A percentile compares a stretch with the other conserved stretches of the same genome.
Conservation (phyloP, 1,140 invertebrate species). For the Drosophila willistoni region DNA sequence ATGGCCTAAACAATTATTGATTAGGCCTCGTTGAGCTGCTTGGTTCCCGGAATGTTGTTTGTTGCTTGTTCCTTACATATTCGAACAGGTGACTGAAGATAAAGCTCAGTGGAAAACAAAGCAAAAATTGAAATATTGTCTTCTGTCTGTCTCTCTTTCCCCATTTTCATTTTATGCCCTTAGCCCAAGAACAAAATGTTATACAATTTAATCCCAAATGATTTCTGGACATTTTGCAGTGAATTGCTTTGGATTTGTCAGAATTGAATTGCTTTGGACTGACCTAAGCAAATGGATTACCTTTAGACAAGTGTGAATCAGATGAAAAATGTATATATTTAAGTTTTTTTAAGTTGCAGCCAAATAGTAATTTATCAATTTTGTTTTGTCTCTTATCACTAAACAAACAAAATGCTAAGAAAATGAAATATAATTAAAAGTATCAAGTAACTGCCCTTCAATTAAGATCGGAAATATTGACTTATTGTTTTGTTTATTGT, state of each 20-base stretch:
- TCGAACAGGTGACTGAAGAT: background rate
- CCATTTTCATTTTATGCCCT: too few relatives aligned
- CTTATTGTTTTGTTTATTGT: background rate
- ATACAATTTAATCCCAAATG: background rate
- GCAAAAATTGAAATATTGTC: background rate
- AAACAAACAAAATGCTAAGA: background rate
- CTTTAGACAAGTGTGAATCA: too few relatives aligned
- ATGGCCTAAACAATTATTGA: slow-evolving; percentile 13
- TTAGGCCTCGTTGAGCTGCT: background rate
- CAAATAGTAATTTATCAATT: background rate
- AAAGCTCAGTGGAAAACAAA: background rate
- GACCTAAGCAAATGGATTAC: background rate
- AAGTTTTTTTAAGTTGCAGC: too few relatives aligned
- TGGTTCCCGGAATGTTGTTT: background rate
- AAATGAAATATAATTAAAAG: background rate
- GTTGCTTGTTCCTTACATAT: background rate
- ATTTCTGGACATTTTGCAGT: background rate
- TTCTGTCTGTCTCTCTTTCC: background rate
- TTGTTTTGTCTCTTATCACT: background rate
- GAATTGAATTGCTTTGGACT: background rate
- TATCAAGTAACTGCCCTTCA: background rate
- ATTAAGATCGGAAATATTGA: background rate
- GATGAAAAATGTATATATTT: too few relatives aligned
- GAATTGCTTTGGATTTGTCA: background rate
- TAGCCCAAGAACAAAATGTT: background rate